phyloP scores from a whole-genome alignment of 2,797 vertebrate species.

The Hydrophis major region DNA sequence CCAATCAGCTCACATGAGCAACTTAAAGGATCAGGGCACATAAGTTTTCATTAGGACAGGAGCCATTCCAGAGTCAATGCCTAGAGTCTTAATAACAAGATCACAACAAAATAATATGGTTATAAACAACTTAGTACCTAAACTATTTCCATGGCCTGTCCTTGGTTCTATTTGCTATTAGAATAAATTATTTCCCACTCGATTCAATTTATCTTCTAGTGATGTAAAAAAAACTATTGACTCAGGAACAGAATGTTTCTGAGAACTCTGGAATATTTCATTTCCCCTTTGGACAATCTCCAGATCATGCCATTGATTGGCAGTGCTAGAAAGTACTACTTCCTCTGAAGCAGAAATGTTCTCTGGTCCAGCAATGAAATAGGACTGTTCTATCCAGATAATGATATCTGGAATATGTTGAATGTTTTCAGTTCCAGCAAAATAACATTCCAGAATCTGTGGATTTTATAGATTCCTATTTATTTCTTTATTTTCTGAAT shows the following conservation, averaged over 20 bases:
- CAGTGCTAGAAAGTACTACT: background rate
- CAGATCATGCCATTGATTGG: background rate
- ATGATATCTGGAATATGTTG: background rate
- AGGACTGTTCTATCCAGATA: background rate
- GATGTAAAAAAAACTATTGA: background rate
- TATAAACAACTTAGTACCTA: background rate
- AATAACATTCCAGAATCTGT: background rate
- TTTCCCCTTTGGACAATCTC: background rate
- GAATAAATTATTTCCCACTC: background rate
- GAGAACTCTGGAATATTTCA: background rate
- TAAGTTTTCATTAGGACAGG: background rate
- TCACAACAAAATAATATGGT: background rate
- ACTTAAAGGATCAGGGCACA: background rate
- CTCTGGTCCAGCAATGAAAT: background rate
- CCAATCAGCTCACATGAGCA: background rate
- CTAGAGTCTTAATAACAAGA: background rate
- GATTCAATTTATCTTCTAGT: background rate
- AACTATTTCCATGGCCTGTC: background rate
- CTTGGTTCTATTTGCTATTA: background rate
- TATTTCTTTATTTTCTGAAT: background rate
- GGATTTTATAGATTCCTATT: background rate
- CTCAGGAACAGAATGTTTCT: background rate
- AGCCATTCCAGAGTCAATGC: background rate
- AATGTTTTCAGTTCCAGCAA: background rate
- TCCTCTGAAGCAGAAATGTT: background rate